These are phyloP conservation scores for Callosobruchus maculatus DNA, from an alignment of 2,888 invertebrate genomes.

Conservation along the genomic window DNA sequence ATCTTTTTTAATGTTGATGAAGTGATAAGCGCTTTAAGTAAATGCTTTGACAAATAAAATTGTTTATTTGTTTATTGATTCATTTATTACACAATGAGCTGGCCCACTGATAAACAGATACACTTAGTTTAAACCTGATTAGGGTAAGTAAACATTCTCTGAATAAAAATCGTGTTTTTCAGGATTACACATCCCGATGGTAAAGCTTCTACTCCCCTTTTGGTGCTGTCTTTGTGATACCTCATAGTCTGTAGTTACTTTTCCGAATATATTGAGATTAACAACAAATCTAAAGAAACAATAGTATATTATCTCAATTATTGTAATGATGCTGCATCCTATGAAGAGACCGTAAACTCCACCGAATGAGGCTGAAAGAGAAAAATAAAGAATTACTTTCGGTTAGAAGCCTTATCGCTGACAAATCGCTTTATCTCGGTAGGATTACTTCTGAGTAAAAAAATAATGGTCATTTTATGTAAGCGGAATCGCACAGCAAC, in stretches of 20 bases:
- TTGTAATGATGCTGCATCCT: slow-evolving; percentile 46
- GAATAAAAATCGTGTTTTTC: not conserved
- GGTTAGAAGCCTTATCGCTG: too few relatives aligned
- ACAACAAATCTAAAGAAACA: slow-evolving; percentile 33
- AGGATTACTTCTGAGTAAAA: too few relatives aligned
- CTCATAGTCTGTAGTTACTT: slow-evolving; percentile 7
- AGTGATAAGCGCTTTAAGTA: too few relatives aligned
- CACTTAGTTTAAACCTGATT: not conserved
- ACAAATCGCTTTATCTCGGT: too few relatives aligned
- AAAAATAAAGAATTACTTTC: too few relatives aligned
- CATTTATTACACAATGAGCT: too few relatives aligned
- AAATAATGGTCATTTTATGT: too few relatives aligned
- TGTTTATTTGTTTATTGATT: too few relatives aligned
- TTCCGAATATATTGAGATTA: slow-evolving; percentile 27
- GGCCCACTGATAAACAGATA: not conserved
- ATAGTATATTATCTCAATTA: slow-evolving; percentile 47
- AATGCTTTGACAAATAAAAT: too few relatives aligned
- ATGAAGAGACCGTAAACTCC: slow-evolving; percentile 49
- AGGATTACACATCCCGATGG: not conserved
- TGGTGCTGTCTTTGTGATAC: not conserved
- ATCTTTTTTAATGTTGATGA: too few relatives aligned
- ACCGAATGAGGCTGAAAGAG: slow-evolving; percentile 46
- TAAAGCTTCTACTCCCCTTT: slow-evolving; percentile 2
- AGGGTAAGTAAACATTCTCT: slow-evolving; percentile 1
- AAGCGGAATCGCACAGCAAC: too few relatives aligned